Evolutionary conservation across 2,113 vertebrate species (phyloP), one percentile per base, ranked within the genome.

Genomic region (Corythornis madagascariensis): DNA sequence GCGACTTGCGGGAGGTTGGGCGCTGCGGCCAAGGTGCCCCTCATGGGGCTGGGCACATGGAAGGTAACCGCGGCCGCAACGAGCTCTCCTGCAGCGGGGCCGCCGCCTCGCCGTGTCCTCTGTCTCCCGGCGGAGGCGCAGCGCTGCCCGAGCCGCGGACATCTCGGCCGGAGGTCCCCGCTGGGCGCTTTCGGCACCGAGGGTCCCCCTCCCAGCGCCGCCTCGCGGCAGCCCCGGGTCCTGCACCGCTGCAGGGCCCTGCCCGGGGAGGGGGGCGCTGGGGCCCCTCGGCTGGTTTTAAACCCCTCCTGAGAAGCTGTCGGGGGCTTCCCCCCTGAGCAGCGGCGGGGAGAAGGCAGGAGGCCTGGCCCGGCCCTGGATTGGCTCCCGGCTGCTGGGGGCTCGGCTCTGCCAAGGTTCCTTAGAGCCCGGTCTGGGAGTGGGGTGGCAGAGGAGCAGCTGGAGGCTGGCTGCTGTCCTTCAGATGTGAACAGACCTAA

Each of bases 11-110:
- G 97, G 59, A 97, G 96, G 74, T 91, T 99, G 10, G 96, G 95
- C 28, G 96, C 74, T 0, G 97, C 97, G 0, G 97, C 95, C 8
- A 93, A 92, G 40, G 97, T 98, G 92, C 98, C 98, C 17, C 87
- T 98, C 12, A 4, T 99, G 42, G 98, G 98, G 16, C 96, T 99
- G 59, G 99, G 99, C 5, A 99, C 99, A 0, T 99, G 99, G 99
- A 98, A 98, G 98, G 99, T 99, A 69, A 52, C 17, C 2, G 25
- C 5, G 11, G 20, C 13, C 4, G 31, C 11, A 18, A 13, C 11
- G 8, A 8, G 22, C 5, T 3, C 33, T 22, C 10, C 3, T 16
- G 61, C 53, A 12, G 33, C 26, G 43, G 13, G 7, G 15, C 17
- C 7, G 12, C 19, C 7, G 45, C 17, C 16, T 5, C 22, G 43